These are phyloP conservation scores for Drosophila tropicalis DNA, from an alignment of 1,140 invertebrate species.

Conservation along the genomic window DNA sequence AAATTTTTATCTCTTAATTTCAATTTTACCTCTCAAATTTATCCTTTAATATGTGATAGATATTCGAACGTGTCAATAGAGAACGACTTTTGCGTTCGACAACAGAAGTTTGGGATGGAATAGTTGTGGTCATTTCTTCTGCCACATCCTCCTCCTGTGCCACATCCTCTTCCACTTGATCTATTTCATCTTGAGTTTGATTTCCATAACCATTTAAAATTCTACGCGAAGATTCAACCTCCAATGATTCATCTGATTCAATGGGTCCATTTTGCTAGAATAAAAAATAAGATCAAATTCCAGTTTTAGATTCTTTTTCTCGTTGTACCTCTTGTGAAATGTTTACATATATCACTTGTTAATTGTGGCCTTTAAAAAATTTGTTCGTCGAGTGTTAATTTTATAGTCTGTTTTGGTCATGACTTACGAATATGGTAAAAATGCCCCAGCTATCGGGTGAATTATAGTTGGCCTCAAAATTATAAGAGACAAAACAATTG, in stretches of 20 bases:
- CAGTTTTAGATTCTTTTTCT: constrained; percentile 20
- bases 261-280: constrained; percentile 70
- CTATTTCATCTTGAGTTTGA: constrained; percentile 1
- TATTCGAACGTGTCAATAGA: constrained; percentile 62
- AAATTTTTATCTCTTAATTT: neutral
- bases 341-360: constrained; percentile 35
- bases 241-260: constrained; percentile 52
- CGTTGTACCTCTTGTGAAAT: neutral
- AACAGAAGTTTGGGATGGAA: neutral
- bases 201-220: neutral
- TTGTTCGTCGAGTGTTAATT: constrained; percentile 45
- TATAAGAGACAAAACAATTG: constrained; percentile 89
- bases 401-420: constrained; percentile 44
- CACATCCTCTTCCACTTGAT: neutral
- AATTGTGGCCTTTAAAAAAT: constrained; percentile 60
- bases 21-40: constrained; percentile 59
- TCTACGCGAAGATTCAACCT: constrained; percentile 40
- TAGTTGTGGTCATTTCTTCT: neutral
- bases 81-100: constrained; percentile 39
- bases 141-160: neutral
- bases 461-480: constrained; percentile 89
- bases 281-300: neutral
- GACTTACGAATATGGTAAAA: constrained; percentile 71
- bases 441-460: constrained; percentile 79
- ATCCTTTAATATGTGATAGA: constrained; percentile 71